These are phyloP conservation scores for Brenthis hecate DNA, from an alignment of 2,888 invertebrate genomes.

Conservation along the genomic window DNA sequence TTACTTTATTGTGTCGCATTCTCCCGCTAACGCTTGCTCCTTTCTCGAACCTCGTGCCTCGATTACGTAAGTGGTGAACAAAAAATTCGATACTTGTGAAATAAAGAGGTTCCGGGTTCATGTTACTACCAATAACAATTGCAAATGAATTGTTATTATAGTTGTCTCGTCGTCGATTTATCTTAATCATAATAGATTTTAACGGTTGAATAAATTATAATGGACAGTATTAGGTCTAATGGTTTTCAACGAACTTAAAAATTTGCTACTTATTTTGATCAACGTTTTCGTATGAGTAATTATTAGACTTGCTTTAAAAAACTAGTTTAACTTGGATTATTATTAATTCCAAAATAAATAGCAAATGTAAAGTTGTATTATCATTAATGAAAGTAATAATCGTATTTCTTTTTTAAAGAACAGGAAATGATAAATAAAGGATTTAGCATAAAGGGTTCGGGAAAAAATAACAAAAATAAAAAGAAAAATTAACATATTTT, in stretches of 20 bases:
- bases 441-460: conserved; percentile 25
- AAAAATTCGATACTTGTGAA: conserved; percentile 36
- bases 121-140: conserved; percentile 12
- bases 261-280: background rate
- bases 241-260: background rate
- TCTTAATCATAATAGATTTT: conserved; percentile 4
- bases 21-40: conserved; percentile 20
- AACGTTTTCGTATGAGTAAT: background rate
- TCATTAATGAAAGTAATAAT: background rate
- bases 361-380: background rate
- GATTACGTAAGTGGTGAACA: conserved; percentile 34
- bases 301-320: too few species aligned
- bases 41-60: conserved; percentile 13
- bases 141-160: conserved; percentile 11
- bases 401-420: conserved; percentile 5
- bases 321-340: background rate
- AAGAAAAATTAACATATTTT: conserved; percentile 78
- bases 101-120: conserved; percentile 41
- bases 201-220: background rate
- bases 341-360: background rate
- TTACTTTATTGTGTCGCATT: conserved; percentile 12
- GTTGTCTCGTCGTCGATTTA: background rate
- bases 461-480: conserved; percentile 51
- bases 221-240: conserved; percentile 3
- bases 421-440: conserved; percentile 12